A percentile compares a stretch with the other conserved stretches of the same genome.
These are phyloP conservation scores for Dynastes tityus DNA, from an alignment of 2,888 invertebrate species.

Conservation along the genomic window DNA sequence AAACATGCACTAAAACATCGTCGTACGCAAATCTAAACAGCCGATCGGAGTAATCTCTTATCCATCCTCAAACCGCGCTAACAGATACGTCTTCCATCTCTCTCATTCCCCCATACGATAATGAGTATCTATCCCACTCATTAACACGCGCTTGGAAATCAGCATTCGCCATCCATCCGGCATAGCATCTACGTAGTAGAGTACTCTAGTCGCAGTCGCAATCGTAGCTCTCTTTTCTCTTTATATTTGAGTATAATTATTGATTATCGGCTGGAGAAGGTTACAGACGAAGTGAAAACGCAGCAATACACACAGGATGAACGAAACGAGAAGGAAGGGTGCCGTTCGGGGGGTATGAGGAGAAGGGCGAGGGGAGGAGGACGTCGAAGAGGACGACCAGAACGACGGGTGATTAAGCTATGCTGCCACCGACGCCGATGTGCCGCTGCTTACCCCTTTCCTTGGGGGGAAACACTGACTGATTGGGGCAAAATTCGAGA, in stretches of 20 bases:
- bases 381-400: conserved; percentile 34
- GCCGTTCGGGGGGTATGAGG: conserved; percentile 59
- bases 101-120: background rate
- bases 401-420: conserved; percentile 73
- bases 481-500: conserved; percentile 70
- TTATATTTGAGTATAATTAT: conserved; percentile 78
- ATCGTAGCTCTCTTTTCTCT: conserved; percentile 68
- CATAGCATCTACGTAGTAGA: background rate
- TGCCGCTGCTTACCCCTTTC: conserved; percentile 67
- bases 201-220: conserved; percentile 1
- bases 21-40: too few species aligned
- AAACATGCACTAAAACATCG: too few species aligned
- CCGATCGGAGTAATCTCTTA: too few species aligned
- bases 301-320: conserved; percentile 25
- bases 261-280: conserved; percentile 72
- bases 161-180: conserved; percentile 14
- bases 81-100: background rate
- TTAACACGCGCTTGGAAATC: conserved; percentile 23
- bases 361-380: conserved; percentile 62
- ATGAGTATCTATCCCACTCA: conserved; percentile 4
- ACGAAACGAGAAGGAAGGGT: conserved; percentile 51
- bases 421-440: conserved; percentile 54
- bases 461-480: conserved; percentile 66
- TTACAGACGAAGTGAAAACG: conserved; percentile 22
- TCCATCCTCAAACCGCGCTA: too few species aligned